Conservation (phyloP, 2,113 vertebrate species). For the Tringa solitaria region DNA sequence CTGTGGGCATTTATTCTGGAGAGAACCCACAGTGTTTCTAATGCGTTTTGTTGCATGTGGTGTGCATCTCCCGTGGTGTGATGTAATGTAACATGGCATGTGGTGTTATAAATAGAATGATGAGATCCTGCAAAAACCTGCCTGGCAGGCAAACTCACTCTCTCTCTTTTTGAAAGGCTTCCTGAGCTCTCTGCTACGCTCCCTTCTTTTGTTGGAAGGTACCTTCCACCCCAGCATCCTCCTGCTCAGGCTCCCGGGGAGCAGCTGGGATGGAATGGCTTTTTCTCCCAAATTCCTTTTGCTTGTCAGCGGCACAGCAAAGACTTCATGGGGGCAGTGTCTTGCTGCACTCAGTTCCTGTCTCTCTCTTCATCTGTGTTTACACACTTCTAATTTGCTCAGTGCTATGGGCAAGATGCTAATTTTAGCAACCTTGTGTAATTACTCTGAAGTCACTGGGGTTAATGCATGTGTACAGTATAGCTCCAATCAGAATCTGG, state of each 20-base stretch:
- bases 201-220: background rate
- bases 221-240: background rate
- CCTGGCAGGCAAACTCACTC: conserved; percentile 53
- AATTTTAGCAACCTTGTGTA: conserved; percentile 51
- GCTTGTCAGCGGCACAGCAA: background rate
- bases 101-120: conserved; percentile 70
- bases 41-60: conserved; percentile 49
- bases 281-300: background rate
- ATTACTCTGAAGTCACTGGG: conserved; percentile 39
- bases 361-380: conserved; percentile 6
- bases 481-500: background rate
- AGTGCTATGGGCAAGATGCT: background rate
- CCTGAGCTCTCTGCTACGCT: background rate
- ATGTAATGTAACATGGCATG: conserved; percentile 57
- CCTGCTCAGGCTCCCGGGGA: background rate
- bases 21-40: conserved; percentile 32
- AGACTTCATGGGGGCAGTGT: background rate
- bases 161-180: conserved; percentile 16
- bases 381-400: conserved; percentile 18
- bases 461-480: background rate
- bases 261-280: background rate
- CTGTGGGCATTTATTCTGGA: conserved; percentile 15
- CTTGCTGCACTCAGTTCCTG: background rate
- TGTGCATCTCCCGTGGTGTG: conserved; percentile 24
- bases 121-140: conserved; percentile 51